Evolutionary conservation across 2,113 vertebrate species (phyloP).

Genomic region (Saguinus imperator): DNA sequence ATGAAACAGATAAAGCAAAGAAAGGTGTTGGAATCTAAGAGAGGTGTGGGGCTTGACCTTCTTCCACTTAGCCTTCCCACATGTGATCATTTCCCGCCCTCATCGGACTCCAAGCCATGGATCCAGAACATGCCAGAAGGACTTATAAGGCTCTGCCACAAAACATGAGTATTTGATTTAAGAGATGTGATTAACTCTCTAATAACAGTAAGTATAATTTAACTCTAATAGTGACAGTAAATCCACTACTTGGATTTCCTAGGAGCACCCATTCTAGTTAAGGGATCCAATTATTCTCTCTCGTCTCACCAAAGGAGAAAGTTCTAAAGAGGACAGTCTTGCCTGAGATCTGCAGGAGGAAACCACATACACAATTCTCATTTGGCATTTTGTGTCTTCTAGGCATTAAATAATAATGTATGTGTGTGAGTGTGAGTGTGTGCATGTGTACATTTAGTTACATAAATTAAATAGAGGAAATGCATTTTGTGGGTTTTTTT

Average conservation of each 20-base stretch:
- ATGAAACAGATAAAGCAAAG: neutral
- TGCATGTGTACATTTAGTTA: neutral
- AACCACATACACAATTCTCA: fast-evolving
- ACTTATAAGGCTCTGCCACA: neutral
- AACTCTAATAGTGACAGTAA: neutral
- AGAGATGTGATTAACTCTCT: neutral
- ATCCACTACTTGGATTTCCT: neutral
- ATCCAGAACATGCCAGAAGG: neutral
- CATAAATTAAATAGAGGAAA: slow-evolving; percentile 60
- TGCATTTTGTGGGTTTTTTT: slow-evolving; percentile 54
- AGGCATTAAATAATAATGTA: slow-evolving; percentile 47
- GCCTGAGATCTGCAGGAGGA: fast-evolving
- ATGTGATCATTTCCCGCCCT: fast-evolving
- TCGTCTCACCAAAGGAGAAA: neutral
- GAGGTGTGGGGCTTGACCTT: fast-evolving
- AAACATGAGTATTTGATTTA: neutral
- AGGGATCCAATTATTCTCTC: neutral
- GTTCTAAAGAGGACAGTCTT: neutral
- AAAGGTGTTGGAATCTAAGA: too few species aligned
- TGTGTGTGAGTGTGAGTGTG: neutral
- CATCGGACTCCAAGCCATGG: fast-evolving
- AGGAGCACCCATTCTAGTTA: neutral
- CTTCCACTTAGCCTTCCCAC: fast-evolving
- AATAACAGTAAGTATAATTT: neutral
- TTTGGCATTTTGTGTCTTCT: neutral